A percentile compares a stretch with the other conserved stretches of the same genome.
phyloP scores from a whole-genome alignment of 1,140 invertebrate genomes.

The Phthorimaea operculella region DNA sequence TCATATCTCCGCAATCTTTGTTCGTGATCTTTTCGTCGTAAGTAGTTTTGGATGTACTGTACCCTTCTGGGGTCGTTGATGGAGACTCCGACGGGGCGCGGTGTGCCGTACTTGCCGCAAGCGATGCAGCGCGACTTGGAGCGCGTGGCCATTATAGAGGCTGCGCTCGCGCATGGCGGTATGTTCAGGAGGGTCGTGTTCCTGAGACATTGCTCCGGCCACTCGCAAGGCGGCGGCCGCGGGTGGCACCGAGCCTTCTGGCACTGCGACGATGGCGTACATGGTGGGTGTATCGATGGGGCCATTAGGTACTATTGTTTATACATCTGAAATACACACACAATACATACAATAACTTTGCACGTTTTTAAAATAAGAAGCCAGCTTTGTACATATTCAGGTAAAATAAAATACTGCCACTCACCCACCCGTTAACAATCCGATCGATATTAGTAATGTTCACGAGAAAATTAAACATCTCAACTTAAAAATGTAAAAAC shows the following conservation, averaged over 20 bases:
- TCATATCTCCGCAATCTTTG: neutral
- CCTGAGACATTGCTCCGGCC: conserved; percentile 49
- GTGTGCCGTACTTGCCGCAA: neutral
- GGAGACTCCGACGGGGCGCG: neutral
- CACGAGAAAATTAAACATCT: too few species aligned
- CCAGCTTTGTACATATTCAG: neutral
- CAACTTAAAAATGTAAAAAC: too few species aligned
- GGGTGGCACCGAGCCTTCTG: conserved; percentile 48
- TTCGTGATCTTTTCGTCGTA: neutral
- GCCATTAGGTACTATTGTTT: conserved; percentile 36
- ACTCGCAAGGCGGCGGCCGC: conserved; percentile 40
- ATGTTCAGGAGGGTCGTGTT: conserved; percentile 41
- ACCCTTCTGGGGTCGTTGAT: neutral
- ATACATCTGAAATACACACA: conserved; percentile 34
- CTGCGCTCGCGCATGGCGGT: conserved; percentile 46
- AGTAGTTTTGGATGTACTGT: neutral
- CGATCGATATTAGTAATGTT: too few species aligned
- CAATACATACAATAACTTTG: neutral
- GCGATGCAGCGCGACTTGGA: neutral
- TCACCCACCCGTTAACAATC: neutral
- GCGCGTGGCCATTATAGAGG: conserved; percentile 45
- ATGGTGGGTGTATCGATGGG: conserved; percentile 45
- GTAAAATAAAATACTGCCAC: neutral
- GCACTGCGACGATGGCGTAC: conserved; percentile 47
- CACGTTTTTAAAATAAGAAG: neutral